Evolutionary conservation across 2,888 invertebrate genomes (phyloP), one percentile per base, ranked within the genome.

Genomic region (Calephelis perditalis): DNA sequence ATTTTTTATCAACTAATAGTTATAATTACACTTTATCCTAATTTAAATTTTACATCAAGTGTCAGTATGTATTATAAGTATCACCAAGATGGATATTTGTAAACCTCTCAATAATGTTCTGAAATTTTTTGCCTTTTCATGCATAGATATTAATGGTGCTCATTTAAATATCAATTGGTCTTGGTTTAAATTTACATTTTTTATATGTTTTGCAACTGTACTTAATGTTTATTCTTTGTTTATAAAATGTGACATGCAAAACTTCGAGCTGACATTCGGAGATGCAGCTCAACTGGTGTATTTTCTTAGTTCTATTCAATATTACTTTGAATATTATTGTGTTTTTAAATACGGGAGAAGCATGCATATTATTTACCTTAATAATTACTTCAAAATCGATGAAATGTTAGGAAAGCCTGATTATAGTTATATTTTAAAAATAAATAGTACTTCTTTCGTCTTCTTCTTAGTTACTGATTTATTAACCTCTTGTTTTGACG

Each of bases 271-370:
- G 7, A 59, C 8, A 5, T 63, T 65, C 40, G 10, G 8, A 46
- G 44, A 59, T 8, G 35, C 44, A 2, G n/a, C 59, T 9, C 47
- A 65, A 35, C 11, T 61, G 11, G 35, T 59, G 10, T 49, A 58
- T 15, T 40, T 59, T 9, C 26, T 61, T 2, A 44, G 9, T 8
- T 61, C 49, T 36, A 8, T 61, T 10, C 62, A 61, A 56, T 61
- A 57, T 11, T 43, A 61, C 8, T 15, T 52, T 9, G 61, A 63
- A 15, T 12, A 62, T 5, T 59, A 47, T 36, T 59, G 44, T 43
- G 49, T 59, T 36, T 40, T 37, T 8, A 58, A 56, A 15, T 40
- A 62, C 35, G 58, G 62, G 9, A 59, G 61, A 6, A 0, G 26
- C 11, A 35, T 6, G 10, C 35, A 35, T 11, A 11, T 52, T 52